Conservation (phyloP, 2,797 vertebrate genomes). For the Prunella strophiata region DNA sequence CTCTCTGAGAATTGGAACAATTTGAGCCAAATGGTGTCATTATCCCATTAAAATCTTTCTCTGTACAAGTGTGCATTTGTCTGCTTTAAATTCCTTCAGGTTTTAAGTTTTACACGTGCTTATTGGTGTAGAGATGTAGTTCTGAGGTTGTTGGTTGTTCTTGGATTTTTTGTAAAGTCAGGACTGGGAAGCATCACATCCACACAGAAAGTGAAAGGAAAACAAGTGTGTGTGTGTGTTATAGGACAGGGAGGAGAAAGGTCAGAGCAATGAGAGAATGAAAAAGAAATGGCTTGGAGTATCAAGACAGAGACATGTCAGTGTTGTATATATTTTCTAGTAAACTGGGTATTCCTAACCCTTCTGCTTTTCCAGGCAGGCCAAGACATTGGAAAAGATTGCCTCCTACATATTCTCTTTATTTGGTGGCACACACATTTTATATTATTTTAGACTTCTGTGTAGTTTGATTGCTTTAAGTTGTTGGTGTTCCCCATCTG, state of each 20-base stretch:
- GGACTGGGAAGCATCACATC: not conserved
- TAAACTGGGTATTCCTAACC: not conserved
- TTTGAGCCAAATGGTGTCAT: not conserved
- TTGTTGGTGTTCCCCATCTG: not conserved
- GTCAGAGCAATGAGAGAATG: not conserved
- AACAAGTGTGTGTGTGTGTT: not conserved
- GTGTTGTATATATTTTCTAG: not conserved
- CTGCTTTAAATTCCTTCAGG: not conserved
- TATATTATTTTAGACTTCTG: not conserved
- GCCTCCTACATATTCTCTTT: not conserved
- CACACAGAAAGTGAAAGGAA: not conserved
- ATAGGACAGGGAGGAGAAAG: not conserved
- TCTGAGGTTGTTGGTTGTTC: not conserved
- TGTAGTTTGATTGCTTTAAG: not conserved
- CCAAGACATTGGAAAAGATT: not conserved
- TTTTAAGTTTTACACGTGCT: not conserved
- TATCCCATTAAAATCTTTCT: not conserved
- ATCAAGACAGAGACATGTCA: not conserved
- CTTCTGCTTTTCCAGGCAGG: not conserved
- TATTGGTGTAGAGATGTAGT: not conserved
- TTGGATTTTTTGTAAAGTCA: not conserved
- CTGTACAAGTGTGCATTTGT: not conserved
- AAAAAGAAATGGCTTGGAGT: not conserved
- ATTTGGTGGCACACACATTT: not conserved
- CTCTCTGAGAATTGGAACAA: not conserved